Conservation (phyloP, 2,113 vertebrate genomes). For the Phrynosoma blainvillii region DNA sequence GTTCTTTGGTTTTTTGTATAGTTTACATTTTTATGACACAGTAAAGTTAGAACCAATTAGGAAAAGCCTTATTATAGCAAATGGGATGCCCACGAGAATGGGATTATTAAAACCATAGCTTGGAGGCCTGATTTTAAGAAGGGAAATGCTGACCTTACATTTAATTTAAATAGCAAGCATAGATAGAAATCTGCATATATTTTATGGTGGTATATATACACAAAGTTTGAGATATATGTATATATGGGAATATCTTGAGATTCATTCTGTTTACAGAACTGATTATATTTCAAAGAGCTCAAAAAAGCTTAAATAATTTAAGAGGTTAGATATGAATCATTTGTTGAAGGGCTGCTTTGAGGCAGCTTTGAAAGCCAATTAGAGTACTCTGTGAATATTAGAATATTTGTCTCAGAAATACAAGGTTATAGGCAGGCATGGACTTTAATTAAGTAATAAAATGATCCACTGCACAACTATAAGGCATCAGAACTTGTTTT, state of each 20-base stretch:
- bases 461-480: not conserved
- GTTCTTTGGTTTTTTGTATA: not conserved
- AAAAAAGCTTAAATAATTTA: constrained; percentile 33
- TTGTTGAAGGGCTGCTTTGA: constrained; percentile 1
- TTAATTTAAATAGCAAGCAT: not conserved
- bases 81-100: not conserved
- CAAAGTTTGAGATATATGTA: not conserved
- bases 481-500: constrained; percentile 16
- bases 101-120: fast-evolving
- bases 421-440: constrained; percentile 15
- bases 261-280: constrained; percentile 29
- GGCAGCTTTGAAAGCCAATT: constrained; percentile 32
- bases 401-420: constrained; percentile 35
- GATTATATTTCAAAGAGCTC: constrained; percentile 44
- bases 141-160: not conserved
- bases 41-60: not conserved
- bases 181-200: not conserved
- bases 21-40: not conserved
- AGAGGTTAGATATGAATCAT: constrained; percentile 32
- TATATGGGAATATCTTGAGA: constrained; percentile 17
- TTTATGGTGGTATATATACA: not conserved
- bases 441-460: constrained; percentile 34
- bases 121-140: not conserved
- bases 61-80: not conserved
- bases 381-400: constrained; percentile 15